These are phyloP conservation scores for Syngnathus floridae DNA, from an alignment of 2,113 vertebrate species.

Conservation along the genomic window DNA sequence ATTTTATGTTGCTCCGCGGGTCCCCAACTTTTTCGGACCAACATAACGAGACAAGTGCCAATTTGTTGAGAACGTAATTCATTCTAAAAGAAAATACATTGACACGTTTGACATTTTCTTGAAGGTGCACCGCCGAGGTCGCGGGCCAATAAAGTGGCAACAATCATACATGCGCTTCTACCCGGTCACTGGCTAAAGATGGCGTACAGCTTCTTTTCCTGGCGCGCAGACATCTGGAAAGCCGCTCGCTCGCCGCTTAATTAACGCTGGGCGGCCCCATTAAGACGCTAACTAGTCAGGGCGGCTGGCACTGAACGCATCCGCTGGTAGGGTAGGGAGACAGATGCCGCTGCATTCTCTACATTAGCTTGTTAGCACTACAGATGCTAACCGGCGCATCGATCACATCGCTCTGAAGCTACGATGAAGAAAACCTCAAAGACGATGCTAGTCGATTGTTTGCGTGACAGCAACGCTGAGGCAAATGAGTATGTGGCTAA, in stretches of 20 bases:
- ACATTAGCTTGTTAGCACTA: neutral
- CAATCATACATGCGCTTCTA: neutral
- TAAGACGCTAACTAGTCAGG: constrained; percentile 84
- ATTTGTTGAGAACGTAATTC: neutral
- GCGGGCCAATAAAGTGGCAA: neutral
- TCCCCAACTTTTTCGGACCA: too few relatives aligned
- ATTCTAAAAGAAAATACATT: neutral
- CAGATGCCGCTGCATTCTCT: constrained; percentile 73
- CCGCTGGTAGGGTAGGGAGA: constrained; percentile 80
- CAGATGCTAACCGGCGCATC: neutral
- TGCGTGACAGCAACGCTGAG: neutral
- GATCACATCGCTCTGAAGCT: neutral
- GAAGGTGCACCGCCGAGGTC: too few relatives aligned
- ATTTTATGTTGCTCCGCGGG: too few relatives aligned
- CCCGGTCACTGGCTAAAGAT: neutral
- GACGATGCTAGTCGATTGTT: too few relatives aligned
- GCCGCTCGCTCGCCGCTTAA: constrained; percentile 71
- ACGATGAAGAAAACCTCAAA: neutral
- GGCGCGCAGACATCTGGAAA: constrained; percentile 11
- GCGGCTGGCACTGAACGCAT: constrained; percentile 81
- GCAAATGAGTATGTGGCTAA: neutral
- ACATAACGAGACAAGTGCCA: too few relatives aligned
- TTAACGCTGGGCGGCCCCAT: constrained; percentile 86
- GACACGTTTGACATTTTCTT: too few relatives aligned
- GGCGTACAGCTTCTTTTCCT: neutral